phyloP scores from a whole-genome alignment of 1,140 invertebrate genomes.

The Centruroides sculpturatus region DNA sequence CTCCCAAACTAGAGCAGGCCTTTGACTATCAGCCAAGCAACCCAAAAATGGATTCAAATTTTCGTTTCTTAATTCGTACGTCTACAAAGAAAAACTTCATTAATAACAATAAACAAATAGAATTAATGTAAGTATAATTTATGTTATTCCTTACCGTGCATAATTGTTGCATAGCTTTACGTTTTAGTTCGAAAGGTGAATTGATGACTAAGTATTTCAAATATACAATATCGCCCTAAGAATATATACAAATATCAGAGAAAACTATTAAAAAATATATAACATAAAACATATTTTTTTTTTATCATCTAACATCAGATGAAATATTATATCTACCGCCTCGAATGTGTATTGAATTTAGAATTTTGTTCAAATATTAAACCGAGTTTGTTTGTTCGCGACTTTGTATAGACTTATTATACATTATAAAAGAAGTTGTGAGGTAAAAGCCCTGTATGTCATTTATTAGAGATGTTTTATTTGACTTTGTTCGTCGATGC shows the following conservation, averaged over 20 bases:
- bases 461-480: no score
- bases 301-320: no score
- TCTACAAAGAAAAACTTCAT: constrained; percentile 24
- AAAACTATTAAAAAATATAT: no score
- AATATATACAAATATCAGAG: constrained; percentile 23
- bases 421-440: no score
- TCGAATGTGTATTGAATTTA: not conserved
- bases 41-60: constrained; percentile 96
- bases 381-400: not conserved
- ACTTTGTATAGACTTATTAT: no score
- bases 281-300: no score
- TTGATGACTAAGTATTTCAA: constrained; percentile 44
- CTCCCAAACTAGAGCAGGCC: constrained; percentile 74
- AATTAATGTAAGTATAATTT: not conserved
- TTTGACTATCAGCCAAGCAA: constrained; percentile 70
- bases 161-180: constrained; percentile 59
- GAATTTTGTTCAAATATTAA: not conserved
- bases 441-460: no score
- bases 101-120: not conserved
- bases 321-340: not conserved
- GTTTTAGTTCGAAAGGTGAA: constrained; percentile 51
- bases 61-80: constrained; percentile 74
- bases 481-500: no score
- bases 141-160: constrained; percentile 43
- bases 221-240: constrained; percentile 69